Percentiles rank a stretch among this genome's conserved stretches.
Evolutionary conservation across 2,113 vertebrate species (phyloP).

Genomic region (Oplegnathus fasciatus): DNA sequence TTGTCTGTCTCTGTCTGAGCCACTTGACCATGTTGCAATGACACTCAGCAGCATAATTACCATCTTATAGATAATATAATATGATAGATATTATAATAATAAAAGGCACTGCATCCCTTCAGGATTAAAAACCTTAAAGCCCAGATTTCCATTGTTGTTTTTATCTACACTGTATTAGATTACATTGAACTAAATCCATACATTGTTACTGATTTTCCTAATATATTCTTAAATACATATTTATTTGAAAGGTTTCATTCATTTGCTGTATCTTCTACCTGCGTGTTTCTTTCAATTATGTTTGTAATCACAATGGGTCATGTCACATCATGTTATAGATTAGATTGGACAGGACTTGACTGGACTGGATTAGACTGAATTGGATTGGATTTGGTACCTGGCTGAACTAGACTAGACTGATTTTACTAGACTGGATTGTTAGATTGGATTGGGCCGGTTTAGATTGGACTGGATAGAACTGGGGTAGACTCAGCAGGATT

Average conservation of each 20-base stretch:
- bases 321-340: neutral
- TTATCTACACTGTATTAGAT: neutral
- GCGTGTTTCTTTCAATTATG: too few species aligned
- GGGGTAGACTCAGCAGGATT: neutral
- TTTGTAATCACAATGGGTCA: too few species aligned
- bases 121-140: neutral
- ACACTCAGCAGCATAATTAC: neutral
- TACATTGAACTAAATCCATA: too few species aligned
- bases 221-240: too few species aligned
- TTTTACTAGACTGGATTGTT: neutral
- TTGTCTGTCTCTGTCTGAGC: constrained; percentile 3
- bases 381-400: neutral
- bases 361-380: neutral
- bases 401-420: neutral
- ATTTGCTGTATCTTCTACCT: too few species aligned
- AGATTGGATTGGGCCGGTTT: neutral
- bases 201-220: too few species aligned
- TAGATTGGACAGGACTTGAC: neutral
- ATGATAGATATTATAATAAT: too few species aligned
- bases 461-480: neutral
- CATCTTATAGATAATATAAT: neutral
- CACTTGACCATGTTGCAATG: neutral
- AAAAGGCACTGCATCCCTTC: neutral
- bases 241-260: too few species aligned
- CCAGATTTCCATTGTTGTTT: neutral